Evolutionary conservation across 2,113 vertebrate genomes (phyloP).

Genomic region (Burhinus bistriatus): DNA sequence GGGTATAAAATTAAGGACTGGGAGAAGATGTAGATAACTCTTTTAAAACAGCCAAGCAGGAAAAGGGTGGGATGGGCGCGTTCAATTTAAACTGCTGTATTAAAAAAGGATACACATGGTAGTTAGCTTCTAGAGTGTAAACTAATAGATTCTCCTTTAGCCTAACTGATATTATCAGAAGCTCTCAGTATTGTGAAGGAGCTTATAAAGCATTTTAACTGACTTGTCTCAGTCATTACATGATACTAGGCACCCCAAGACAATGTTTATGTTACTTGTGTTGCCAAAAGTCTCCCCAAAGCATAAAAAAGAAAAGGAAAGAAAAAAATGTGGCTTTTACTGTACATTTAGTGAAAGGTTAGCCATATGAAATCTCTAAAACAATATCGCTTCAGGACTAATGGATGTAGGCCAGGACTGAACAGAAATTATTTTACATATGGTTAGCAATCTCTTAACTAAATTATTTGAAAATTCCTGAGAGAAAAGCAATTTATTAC

Average conservation of each 20-base stretch:
- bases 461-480: conserved; percentile 71
- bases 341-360: conserved; percentile 23
- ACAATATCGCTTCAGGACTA: conserved; percentile 28
- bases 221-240: neutral
- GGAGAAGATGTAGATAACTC: neutral
- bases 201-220: neutral
- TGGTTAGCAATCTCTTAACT: conserved; percentile 45
- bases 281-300: neutral
- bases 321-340: conserved; percentile 2
- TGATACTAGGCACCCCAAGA: neutral
- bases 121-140: neutral
- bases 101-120: neutral
- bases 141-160: neutral
- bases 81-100: conserved; percentile 22
- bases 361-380: conserved; percentile 47
- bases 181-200: neutral
- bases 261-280: neutral
- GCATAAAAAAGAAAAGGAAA: neutral
- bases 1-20: neutral
- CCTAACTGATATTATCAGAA: neutral
- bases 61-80: neutral
- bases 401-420: conserved; percentile 24
- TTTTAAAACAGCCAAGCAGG: neutral
- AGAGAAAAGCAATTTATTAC: conserved; percentile 64
- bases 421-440: conserved; percentile 33